Percentiles rank a stretch among this genome's conserved stretches.
Evolutionary conservation across 2,797 vertebrate genomes (phyloP).

Genomic region (Nothura maculosa): DNA sequence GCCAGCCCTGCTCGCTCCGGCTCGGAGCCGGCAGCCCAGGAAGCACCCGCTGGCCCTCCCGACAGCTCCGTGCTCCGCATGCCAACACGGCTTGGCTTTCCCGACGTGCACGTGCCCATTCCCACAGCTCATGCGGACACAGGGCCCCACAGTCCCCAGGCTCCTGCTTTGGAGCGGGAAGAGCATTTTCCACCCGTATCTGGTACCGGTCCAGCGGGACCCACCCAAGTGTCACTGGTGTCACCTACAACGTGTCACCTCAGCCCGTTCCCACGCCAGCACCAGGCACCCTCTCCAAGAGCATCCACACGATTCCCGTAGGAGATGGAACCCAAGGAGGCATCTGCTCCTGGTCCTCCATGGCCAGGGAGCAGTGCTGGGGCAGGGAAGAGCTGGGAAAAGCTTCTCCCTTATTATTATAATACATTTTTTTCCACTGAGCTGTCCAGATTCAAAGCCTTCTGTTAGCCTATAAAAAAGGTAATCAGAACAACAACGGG

Average conservation of each 20-base stretch:
- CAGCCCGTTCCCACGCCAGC: accelerated
- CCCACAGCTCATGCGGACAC: too few species aligned
- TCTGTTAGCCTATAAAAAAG: background rate
- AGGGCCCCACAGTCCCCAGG: too few species aligned
- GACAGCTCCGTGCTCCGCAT: background rate
- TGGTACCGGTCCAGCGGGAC: background rate
- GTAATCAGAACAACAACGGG: constrained; percentile 19
- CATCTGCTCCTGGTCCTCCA: background rate
- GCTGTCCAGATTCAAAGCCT: constrained; percentile 29
- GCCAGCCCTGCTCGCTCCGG: too few species aligned
- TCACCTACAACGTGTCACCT: background rate
- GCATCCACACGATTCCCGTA: background rate
- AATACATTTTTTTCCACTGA: background rate
- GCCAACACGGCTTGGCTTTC: background rate
- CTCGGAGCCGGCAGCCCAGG: constrained; percentile 6
- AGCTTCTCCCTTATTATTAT: background rate
- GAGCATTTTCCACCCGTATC: accelerated
- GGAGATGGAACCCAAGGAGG: background rate
- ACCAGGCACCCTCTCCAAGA: background rate
- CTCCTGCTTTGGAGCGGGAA: too few species aligned
- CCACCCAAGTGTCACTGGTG: constrained; percentile 49
- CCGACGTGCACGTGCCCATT: too few species aligned
- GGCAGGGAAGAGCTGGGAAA: background rate
- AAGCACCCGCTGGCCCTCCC: background rate
- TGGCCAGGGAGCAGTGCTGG: background rate